A percentile compares a stretch with the other conserved stretches of the same genome.
These are phyloP conservation scores for Paramisgurnus dabryanus DNA, from an alignment of 2,113 vertebrate species.

Conservation along the genomic window DNA sequence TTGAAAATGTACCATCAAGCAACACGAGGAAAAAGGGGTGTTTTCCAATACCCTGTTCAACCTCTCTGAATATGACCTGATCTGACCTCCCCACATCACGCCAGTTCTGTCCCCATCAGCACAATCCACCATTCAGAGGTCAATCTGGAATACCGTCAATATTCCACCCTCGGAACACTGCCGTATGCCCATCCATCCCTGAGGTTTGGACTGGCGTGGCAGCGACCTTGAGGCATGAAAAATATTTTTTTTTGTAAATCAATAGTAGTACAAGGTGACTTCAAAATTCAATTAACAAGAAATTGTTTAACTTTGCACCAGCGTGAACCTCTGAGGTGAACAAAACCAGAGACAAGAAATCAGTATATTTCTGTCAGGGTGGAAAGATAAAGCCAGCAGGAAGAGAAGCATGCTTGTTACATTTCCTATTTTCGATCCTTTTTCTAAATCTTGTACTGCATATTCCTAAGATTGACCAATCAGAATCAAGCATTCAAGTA, in stretches of 20 bases:
- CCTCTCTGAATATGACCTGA: neutral
- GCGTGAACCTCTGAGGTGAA: constrained; percentile 18
- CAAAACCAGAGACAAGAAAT: constrained; percentile 1
- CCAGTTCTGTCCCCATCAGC: constrained; percentile 43
- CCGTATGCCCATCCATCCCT: constrained; percentile 11
- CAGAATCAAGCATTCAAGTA: neutral
- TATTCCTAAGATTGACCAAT: too few relatives aligned
- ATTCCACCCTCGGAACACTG: constrained; percentile 20
- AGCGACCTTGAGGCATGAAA: constrained; percentile 42
- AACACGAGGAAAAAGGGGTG: constrained; percentile 17
- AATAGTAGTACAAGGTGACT: constrained; percentile 54
- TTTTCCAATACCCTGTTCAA: constrained; percentile 23
- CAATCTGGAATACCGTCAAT: constrained; percentile 39
- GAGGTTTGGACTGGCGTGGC: neutral
- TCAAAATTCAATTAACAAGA: constrained; percentile 54
- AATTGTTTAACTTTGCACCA: constrained; percentile 8
- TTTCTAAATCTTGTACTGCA: too few relatives aligned
- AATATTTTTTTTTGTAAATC: constrained; percentile 50
- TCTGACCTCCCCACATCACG: constrained; percentile 38
- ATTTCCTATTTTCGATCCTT: too few relatives aligned
- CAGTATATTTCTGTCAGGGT: constrained; percentile 14
- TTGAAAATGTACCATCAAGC: constrained; percentile 18
- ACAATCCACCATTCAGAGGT: constrained; percentile 37
- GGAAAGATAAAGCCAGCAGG: neutral
- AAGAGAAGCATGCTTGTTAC: neutral